These are phyloP conservation scores for Myrmecobius fasciatus DNA, from an alignment of 2,113 vertebrate genomes.

Conservation along the genomic window DNA sequence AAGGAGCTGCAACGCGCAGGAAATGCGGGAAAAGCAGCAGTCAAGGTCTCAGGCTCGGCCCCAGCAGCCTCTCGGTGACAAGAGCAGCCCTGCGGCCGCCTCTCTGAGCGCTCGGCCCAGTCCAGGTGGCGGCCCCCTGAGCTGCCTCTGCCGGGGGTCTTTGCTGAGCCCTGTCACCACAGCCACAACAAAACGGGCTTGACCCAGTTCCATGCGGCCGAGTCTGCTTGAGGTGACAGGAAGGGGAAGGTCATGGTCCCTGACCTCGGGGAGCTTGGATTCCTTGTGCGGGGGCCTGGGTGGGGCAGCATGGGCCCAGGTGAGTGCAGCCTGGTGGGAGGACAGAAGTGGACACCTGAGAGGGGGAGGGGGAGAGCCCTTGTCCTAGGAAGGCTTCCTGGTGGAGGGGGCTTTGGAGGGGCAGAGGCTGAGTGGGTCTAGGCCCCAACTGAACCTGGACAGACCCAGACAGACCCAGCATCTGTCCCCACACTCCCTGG, in stretches of 20 bases:
- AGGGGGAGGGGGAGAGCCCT: too few relatives aligned
- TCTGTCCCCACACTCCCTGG: too few relatives aligned
- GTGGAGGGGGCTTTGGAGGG: too few relatives aligned
- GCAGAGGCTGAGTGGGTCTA: too few relatives aligned
- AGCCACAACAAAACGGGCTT: background rate
- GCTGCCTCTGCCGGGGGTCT: background rate
- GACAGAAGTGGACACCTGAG: background rate
- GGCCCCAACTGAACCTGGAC: too few relatives aligned
- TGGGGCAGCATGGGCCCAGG: too few relatives aligned
- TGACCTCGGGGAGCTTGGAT: background rate
- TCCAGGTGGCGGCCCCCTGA: background rate
- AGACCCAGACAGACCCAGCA: too few relatives aligned
- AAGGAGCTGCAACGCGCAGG: background rate
- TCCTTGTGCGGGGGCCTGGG: background rate
- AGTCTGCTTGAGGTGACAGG: background rate
- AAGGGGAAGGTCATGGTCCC: background rate
- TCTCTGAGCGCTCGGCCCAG: background rate
- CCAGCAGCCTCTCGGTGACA: background rate
- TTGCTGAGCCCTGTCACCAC: background rate
- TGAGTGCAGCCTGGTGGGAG: background rate
- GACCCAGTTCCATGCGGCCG: background rate
- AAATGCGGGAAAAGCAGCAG: background rate
- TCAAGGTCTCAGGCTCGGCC: background rate
- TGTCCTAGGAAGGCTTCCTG: background rate
- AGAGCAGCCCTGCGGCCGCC: background rate